A percentile compares a stretch with the other conserved stretches of the same genome.
These are phyloP conservation scores for Temnothorax nylanderi DNA, from an alignment of 1,140 invertebrate species.

Conservation along the genomic window DNA sequence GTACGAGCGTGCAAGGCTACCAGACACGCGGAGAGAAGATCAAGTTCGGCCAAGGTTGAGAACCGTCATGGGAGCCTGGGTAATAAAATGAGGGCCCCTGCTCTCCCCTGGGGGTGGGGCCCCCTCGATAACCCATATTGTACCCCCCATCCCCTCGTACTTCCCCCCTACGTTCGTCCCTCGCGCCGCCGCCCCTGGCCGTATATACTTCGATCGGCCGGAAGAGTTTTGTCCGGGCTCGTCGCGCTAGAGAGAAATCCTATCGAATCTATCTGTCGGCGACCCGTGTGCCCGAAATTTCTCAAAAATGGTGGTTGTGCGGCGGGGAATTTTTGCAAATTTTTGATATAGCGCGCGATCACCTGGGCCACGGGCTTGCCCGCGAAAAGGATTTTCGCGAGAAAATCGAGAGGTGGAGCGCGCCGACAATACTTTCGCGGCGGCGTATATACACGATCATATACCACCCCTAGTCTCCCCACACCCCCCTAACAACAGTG, in stretches of 20 bases:
- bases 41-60: conserved; percentile 80
- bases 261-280: conserved; percentile 63
- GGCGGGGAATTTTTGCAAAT: conserved; percentile 77
- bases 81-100: conserved; percentile 86
- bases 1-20: conserved; percentile 33
- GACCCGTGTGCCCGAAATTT: conserved; percentile 75
- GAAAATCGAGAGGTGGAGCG: conserved; percentile 83
- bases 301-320: conserved; percentile 81
- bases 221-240: conserved; percentile 82
- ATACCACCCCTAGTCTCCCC: conserved; percentile 86
- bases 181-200: conserved; percentile 82
- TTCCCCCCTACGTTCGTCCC: conserved; percentile 66
- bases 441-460: conserved; percentile 85
- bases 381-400: conserved; percentile 77
- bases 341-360: conserved; percentile 75
- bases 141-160: conserved; percentile 81
- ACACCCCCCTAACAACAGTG: conserved; percentile 84
- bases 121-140: conserved; percentile 86
- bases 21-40: not conserved
- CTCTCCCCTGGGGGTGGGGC: conserved; percentile 82
- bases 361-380: conserved; percentile 21
- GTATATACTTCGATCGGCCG: conserved; percentile 84
- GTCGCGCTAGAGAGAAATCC: conserved; percentile 80
- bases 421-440: conserved; percentile 84
- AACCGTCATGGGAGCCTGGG: conserved; percentile 79